These are phyloP conservation scores for Drosophila sordidula DNA, from an alignment of 2,888 invertebrate genomes.

Conservation along the genomic window DNA sequence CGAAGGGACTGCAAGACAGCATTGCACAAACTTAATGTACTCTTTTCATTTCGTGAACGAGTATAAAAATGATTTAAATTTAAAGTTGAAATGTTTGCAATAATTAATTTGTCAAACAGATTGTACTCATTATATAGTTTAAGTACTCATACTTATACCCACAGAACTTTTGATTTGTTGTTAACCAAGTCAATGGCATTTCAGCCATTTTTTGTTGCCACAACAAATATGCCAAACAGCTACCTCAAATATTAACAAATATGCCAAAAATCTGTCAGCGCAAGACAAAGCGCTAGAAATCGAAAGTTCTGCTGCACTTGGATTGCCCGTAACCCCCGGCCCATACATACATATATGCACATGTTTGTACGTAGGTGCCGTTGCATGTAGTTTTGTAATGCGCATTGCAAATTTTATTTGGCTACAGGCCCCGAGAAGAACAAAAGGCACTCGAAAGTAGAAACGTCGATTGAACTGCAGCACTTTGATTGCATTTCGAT, in stretches of 20 bases:
- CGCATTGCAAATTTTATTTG: conserved; percentile 52
- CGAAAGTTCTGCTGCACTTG: conserved; percentile 57
- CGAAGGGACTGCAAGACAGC: too few relatives aligned
- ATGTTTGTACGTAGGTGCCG: conserved; percentile 1
- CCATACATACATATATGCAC: neutral
- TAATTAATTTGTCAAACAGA: too few relatives aligned
- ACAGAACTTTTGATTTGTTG: neutral
- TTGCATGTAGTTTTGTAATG: conserved; percentile 27
- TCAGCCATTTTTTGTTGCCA: conserved; percentile 18
- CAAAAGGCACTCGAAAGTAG: conserved; percentile 53
- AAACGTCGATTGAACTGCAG: conserved; percentile 55
- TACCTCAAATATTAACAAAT: conserved; percentile 39
- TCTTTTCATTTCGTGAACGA: too few relatives aligned
- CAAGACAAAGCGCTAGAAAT: conserved; percentile 50
- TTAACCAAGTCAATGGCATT: conserved; percentile 26
- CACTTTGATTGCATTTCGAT: conserved; percentile 70
- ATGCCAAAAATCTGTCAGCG: conserved; percentile 70
- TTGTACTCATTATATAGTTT: too few relatives aligned
- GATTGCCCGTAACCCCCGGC: neutral
- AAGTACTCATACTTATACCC: neutral
- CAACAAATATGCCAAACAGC: conserved; percentile 32
- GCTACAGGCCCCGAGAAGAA: conserved; percentile 28
- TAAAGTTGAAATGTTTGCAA: too few relatives aligned
- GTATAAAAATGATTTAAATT: too few relatives aligned
- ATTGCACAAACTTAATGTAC: too few relatives aligned